These are phyloP conservation scores for Oryzias dopingdopingensis DNA, from an alignment of 2,797 vertebrate genomes.

Conservation along the genomic window DNA sequence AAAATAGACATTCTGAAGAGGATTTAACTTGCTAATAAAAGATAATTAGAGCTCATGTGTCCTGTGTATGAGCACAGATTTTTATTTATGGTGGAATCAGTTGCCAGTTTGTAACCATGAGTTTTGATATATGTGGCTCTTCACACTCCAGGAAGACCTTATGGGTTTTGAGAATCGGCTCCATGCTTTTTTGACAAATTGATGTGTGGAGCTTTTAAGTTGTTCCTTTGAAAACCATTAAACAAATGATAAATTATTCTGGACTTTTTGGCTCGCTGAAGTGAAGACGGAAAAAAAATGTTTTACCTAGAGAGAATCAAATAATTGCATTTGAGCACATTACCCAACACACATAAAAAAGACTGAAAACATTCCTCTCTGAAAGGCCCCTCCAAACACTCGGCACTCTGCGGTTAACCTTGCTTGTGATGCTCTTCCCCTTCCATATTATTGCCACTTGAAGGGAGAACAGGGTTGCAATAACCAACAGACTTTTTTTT, in stretches of 20 bases:
- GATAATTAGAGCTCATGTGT: slow-evolving; percentile 4
- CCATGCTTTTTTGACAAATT: slow-evolving; percentile 12
- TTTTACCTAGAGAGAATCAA: slow-evolving; percentile 43
- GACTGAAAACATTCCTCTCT: slow-evolving; percentile 55
- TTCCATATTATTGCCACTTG: slow-evolving; percentile 62
- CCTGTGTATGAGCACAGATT: neutral
- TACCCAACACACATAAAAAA: slow-evolving; percentile 66
- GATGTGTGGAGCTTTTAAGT: slow-evolving; percentile 11
- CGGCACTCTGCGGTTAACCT: slow-evolving; percentile 46
- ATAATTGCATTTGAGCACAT: slow-evolving; percentile 52
- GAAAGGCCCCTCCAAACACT: slow-evolving; percentile 44
- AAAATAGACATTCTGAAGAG: too few species aligned
- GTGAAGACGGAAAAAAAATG: slow-evolving; percentile 20
- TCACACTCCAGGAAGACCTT: neutral
- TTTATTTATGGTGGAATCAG: too few species aligned
- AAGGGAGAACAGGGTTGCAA: slow-evolving; percentile 54
- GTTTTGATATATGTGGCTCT: neutral
- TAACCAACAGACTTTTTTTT: slow-evolving; percentile 52
- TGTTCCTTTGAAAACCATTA: slow-evolving; percentile 13
- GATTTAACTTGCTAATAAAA: neutral
- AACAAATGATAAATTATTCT: slow-evolving; percentile 29
- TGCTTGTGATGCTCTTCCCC: slow-evolving; percentile 46
- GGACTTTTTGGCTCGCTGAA: slow-evolving; percentile 29
- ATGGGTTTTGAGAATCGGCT: neutral
- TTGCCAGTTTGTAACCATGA: neutral